Base-by-base conservation (phyloP, 2,113 vertebrate species). In the Strix aluco region DNA sequence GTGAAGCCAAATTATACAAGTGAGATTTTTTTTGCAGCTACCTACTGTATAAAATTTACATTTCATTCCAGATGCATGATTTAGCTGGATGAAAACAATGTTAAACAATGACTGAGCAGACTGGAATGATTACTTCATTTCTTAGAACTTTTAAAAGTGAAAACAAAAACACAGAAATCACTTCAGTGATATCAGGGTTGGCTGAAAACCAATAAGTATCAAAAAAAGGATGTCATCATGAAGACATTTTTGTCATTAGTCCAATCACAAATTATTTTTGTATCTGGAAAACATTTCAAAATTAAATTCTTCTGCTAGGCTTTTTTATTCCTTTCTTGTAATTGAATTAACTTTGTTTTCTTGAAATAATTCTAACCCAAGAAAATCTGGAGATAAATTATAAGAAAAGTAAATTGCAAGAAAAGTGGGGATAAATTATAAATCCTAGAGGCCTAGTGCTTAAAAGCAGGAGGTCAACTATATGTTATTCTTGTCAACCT, bases 101-200 rank as follows among this genome's bases (percentile, higher is more conserved):
- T 58, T 92, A 81, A 95, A 70, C 11, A 36, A 67, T 85, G 73
- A 93, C 52, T 89, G 49, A 81, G 40, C 22, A 71, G 36, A 62
- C 20, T 89, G 81, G 69, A 95, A 93, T 77, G 61, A 78, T 94
- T 74, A 89, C 42, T 79, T 96, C 23, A 79, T 51, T 79, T 90
- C 69, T 91, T 65, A 72, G 22, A 67, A 72, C 3, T 36, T 85
- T 69, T 65, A 75, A 65, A 94, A 85, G 10, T 65, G 38, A 85
- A 92, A 96, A 87, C n/a, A 96, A 72, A 90, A 54, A 23, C 55
- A 70, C 30, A 5, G 18, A 46, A 46, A 40, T 70, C 20, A 46
- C 0, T 4, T 71, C 49, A 77, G 13, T 81, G 47, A 51, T 75
- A 86, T 57, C 72, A 84, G 25, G 5, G 38, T 91, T 92, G 73